Evolutionary conservation across 2,888 invertebrate genomes (phyloP), one percentile per base, ranked within the genome.

Genomic region (Priocnemis perturbator): DNA sequence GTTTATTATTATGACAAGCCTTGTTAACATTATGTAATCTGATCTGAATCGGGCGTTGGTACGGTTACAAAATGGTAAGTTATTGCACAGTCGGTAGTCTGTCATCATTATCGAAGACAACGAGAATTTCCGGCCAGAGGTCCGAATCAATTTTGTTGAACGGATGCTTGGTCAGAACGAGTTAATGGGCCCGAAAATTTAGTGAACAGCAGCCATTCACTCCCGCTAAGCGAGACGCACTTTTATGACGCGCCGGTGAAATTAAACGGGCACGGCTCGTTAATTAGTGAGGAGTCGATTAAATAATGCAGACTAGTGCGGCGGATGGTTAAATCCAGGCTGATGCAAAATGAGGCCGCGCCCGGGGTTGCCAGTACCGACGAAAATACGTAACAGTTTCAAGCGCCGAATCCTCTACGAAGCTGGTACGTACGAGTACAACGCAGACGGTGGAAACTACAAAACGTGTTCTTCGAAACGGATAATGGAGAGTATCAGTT

Each of bases 281-380:
- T 79, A 77, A 79, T 79, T 74, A 79, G 69, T 65, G 62, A 69
- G 47, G 67, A 69, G 56, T 61, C 67, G 64, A 74, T 72, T 78
- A 76, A 78, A 78, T 76, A 64, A 74, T 68, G 71, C 59, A 68
- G 26, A 44, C 58, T 56, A 60, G 66, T 52, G 57, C 21, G 58
- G 53, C 21, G 66, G 56, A 68, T 44, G 60, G 26, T 65, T 53
- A 68, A 77, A 75, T 75, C 63, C 69, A 58, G 68, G 52, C 56
- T 57, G 56, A 59, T 50, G 60, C 61, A 59, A 64, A 37, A 56
- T 60, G 56, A 59, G 17, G 61, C 21, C 17, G 55, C 26, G 19
- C 30, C 56, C 45, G n/a, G 20, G 60, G 60, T 66, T 19, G 48
- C 23, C 57, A 23, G 19, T 20, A 21, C 21, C 48, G 45, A 53